Evolutionary conservation across 2,797 vertebrate genomes (phyloP).

Genomic region (Siniperca obscura): DNA sequence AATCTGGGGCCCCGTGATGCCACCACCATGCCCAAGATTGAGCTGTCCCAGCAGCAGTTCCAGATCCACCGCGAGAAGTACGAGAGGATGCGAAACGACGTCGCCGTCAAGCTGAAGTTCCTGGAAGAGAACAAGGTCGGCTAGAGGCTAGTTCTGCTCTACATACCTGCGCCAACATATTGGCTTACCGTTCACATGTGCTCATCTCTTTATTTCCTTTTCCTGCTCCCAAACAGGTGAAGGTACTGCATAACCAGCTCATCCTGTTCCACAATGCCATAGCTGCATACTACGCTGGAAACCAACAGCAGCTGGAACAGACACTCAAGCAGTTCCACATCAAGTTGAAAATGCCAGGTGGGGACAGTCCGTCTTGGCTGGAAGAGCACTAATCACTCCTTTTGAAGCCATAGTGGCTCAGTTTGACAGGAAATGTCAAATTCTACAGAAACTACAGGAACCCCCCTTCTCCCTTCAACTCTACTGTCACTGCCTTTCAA

Average conservation of each 20-base stretch:
- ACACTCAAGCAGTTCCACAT: conserved; percentile 99
- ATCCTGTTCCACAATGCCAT: conserved; percentile 99
- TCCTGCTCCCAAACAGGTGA: conserved; percentile 87
- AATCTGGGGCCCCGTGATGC: conserved; percentile 96
- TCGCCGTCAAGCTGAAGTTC: conserved; percentile 97
- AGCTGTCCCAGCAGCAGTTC: conserved; percentile 94
- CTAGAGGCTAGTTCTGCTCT: background rate
- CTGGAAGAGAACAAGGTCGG: conserved; percentile 98
- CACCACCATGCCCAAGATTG: conserved; percentile 95
- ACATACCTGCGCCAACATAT: background rate
- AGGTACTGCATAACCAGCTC: conserved; percentile 98
- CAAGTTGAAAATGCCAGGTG: conserved; percentile 98
- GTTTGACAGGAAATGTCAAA: conserved; percentile 56
- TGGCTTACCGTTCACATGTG: background rate
- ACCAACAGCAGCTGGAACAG: conserved; percentile 98
- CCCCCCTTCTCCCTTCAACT: conserved; percentile 27
- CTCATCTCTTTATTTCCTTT: background rate
- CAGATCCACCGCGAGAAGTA: conserved; percentile 96
- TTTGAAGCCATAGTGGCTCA: conserved; percentile 17
- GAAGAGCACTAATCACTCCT: conserved; percentile 91
- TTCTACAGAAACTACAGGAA: conserved; percentile 60
- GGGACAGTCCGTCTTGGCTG: conserved; percentile 95
- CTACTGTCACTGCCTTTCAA: conserved; percentile 52
- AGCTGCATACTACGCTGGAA: conserved; percentile 96
- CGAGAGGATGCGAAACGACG: conserved; percentile 95